phyloP scores from a whole-genome alignment of 2,113 vertebrate species.

The Suricata suricatta region DNA sequence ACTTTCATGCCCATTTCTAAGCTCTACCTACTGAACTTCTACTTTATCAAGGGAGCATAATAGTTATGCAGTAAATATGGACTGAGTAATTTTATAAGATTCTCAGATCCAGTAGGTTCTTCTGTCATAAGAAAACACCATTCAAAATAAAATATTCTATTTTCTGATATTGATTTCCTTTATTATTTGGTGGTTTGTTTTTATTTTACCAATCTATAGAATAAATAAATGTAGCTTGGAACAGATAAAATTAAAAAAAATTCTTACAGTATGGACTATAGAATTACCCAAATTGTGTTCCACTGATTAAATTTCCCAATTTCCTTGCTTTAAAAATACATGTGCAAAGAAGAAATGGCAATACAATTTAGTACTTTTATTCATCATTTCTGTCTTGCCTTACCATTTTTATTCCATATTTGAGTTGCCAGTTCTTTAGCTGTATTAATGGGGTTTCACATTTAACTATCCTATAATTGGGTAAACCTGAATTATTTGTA shows the following conservation, averaged over 20 bases:
- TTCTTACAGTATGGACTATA: background rate
- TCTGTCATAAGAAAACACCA: background rate
- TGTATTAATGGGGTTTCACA: slow-evolving; percentile 6
- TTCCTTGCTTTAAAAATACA: background rate
- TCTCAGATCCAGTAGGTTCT: background rate
- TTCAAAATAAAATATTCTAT: slow-evolving; percentile 3
- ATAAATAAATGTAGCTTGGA: background rate
- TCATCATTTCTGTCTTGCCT: background rate
- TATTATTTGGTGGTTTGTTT: background rate
- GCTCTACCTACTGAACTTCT: background rate
- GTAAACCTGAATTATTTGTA: slow-evolving; percentile 70
- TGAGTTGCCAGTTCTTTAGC: background rate
- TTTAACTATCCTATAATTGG: slow-evolving; percentile 44
- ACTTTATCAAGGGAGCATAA: background rate
- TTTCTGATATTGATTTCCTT: background rate
- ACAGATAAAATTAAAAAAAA: background rate
- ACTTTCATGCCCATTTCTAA: background rate
- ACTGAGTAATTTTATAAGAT: background rate
- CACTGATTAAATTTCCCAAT: background rate
- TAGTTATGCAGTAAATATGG: background rate
- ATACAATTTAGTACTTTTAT: background rate
- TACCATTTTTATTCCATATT: background rate
- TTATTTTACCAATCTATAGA: slow-evolving; percentile 16
- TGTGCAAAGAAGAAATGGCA: background rate
- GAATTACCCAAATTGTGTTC: background rate